Conservation (phyloP, 2,888 invertebrate species). For the Yponomeuta plumbellus region DNA sequence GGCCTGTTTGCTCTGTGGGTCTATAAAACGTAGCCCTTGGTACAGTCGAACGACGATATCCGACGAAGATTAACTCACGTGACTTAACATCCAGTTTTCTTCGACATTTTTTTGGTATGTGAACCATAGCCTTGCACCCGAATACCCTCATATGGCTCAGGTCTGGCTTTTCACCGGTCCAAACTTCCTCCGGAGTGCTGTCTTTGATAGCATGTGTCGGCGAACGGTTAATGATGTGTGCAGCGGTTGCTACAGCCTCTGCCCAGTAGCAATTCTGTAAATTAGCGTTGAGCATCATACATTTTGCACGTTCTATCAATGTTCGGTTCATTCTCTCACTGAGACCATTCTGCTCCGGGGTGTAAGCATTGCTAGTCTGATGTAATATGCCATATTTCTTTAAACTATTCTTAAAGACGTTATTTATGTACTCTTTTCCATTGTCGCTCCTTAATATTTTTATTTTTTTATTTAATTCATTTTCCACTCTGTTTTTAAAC, state of each 20-base stretch:
- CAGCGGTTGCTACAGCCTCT: conserved; percentile 27
- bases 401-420: not conserved
- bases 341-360: conserved; percentile 19
- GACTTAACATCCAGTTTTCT: conserved; percentile 38
- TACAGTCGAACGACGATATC: conserved; percentile 37
- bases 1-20: not conserved
- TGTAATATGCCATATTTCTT: conserved; percentile 13
- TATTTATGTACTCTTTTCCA: conserved; percentile 15
- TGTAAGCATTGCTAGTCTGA: conserved; percentile 11
- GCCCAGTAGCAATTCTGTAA: conserved; percentile 25
- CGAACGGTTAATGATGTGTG: not conserved
- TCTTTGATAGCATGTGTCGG: conserved; percentile 6
- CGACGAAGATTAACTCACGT: conserved; percentile 36
- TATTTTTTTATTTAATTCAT: conserved; percentile 20
- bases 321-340: conserved; percentile 12
- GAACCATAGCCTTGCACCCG: conserved; percentile 38
- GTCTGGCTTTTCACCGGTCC: conserved; percentile 36
- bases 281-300: conserved; percentile 14
- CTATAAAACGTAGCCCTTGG: conserved; percentile 29
- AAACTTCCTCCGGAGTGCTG: conserved; percentile 39
- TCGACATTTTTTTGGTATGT: conserved; percentile 38
- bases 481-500: conserved; percentile 16
- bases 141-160: conserved; percentile 38
- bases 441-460: conserved; percentile 17
- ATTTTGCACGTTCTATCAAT: conserved; percentile 23